Base-by-base conservation (phyloP, 2,888 invertebrate genomes). In the Lamproptera curius region DNA sequence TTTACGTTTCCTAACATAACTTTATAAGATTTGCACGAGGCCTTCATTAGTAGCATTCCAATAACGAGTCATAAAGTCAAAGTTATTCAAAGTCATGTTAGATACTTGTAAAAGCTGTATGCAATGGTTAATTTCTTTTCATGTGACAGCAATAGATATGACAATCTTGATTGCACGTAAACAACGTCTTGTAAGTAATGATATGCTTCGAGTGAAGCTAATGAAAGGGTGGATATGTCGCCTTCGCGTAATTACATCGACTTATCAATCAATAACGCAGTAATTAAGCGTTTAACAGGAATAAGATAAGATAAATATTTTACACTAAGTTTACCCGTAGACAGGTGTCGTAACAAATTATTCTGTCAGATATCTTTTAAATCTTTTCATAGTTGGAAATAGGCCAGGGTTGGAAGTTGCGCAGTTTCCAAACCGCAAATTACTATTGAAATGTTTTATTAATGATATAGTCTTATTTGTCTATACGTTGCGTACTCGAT, bases 371-470 rank as follows among this genome's bases (percentile, higher is more conserved):
- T 33, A n/a, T 17, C 15, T 15, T 34, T 43, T 35, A 11, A 15
- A 50, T 50, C 49, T 50, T 23, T 20, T 36, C 49, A 33, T 41
- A 40, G 49, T 50, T 50, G 49, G 49, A 50, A 41, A 37, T 33
- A 37, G 49, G 40, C 49, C 49, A 50, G 44, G 40, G 41, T 36
- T 36, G 36, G 16, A 50, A 44, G 31, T 43, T 48, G 48, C 48
- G 26, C 43, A 41, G 34, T 43, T 35, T 43, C 43, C 34, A 17
- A 39, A 42, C 38, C 34, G 41, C 31, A 26, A 33, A 28, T 43
- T 28, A 34, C 11, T 48, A 26, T 35, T 28, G 26, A 39, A 43
- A 43, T 49, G 35, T 39, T 49, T 49, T 43, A 43, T 49, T 48
- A 17, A 48, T 48, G 42, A 43, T 39, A 35, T 11, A 10, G 26